Conservation (phyloP, 2,797 vertebrate species). For the Harpagifer antarcticus region DNA sequence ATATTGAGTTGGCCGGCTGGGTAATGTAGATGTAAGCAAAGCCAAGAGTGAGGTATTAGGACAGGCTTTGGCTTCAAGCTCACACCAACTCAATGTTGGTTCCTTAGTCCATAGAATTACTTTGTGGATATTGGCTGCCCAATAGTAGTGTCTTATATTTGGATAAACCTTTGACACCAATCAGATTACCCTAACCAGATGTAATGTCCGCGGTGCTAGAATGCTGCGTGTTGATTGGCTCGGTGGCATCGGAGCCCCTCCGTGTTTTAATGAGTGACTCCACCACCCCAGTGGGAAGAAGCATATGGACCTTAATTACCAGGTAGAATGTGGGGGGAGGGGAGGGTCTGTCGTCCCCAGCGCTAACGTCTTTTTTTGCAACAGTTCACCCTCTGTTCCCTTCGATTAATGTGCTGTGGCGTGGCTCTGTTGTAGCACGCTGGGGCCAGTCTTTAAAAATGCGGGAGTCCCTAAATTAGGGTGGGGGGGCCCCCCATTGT, state of each 20-base stretch:
- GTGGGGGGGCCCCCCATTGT: slow-evolving; percentile 65
- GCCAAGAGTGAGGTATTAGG: no score
- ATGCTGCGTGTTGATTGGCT: neutral
- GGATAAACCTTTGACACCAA: slow-evolving; percentile 24
- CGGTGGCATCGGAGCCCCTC: neutral
- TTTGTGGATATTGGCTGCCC: no score
- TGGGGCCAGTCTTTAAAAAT: slow-evolving; percentile 35
- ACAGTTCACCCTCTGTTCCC: slow-evolving; percentile 44
- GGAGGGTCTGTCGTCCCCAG: slow-evolving; percentile 1
- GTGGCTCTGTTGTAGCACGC: slow-evolving; percentile 40
- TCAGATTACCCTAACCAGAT: slow-evolving; percentile 34
- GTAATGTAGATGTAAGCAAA: no score
- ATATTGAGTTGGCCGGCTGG: no score
- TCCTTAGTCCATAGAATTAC: no score
- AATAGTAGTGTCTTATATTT: no score
- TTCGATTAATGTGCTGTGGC: slow-evolving; percentile 52
- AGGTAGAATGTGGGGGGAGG: slow-evolving; percentile 45
- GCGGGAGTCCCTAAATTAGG: slow-evolving; percentile 73
- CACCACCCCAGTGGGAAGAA: slow-evolving; percentile 40
- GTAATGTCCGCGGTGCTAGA: neutral
- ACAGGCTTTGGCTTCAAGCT: no score
- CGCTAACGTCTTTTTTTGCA: slow-evolving; percentile 49
- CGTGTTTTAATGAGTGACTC: slow-evolving; percentile 45
- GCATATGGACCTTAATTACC: slow-evolving; percentile 70
- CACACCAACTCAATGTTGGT: no score